phyloP scores from a whole-genome alignment of 1,140 invertebrate species.

The Cydia amplana region DNA sequence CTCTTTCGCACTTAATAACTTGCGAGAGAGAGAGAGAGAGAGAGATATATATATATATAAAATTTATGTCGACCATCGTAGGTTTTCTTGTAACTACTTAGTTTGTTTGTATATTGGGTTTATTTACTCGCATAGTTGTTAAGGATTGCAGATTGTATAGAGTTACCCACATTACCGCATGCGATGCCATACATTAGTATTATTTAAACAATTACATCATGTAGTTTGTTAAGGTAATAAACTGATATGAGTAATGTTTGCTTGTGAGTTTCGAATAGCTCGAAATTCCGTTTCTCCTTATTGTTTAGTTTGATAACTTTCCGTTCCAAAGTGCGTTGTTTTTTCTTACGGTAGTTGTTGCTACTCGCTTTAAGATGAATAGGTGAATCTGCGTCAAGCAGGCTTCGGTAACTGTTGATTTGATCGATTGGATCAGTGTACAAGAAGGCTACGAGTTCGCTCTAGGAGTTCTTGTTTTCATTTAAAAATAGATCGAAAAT shows the following conservation, averaged over 20 bases:
- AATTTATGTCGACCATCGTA: background rate
- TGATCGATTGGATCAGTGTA: too few relatives aligned
- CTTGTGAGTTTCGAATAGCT: background rate
- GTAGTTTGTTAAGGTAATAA: conserved; percentile 20
- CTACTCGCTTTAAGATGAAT: too few relatives aligned
- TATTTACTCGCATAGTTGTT: conserved; percentile 53
- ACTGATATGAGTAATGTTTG: background rate
- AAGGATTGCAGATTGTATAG: conserved; percentile 54
- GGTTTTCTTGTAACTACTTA: conserved; percentile 38
- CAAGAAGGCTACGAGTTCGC: too few relatives aligned
- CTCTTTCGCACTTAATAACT: background rate
- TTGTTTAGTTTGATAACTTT: too few relatives aligned
- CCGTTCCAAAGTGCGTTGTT: too few relatives aligned
- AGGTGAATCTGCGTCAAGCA: too few relatives aligned
- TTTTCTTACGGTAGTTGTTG: too few relatives aligned
- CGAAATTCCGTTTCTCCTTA: background rate
- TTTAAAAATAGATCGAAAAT: too few relatives aligned
- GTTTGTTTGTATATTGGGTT: conserved; percentile 61
- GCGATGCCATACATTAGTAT: conserved; percentile 74
- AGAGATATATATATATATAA: too few relatives aligned
- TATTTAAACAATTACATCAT: conserved; percentile 41
- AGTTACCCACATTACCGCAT: conserved; percentile 69
- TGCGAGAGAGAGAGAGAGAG: background rate
- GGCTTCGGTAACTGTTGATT: too few relatives aligned
- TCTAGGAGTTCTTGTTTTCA: too few relatives aligned